Evolutionary conservation across 2,113 vertebrate genomes (phyloP).

Genomic region (Elephas maximus): DNA sequence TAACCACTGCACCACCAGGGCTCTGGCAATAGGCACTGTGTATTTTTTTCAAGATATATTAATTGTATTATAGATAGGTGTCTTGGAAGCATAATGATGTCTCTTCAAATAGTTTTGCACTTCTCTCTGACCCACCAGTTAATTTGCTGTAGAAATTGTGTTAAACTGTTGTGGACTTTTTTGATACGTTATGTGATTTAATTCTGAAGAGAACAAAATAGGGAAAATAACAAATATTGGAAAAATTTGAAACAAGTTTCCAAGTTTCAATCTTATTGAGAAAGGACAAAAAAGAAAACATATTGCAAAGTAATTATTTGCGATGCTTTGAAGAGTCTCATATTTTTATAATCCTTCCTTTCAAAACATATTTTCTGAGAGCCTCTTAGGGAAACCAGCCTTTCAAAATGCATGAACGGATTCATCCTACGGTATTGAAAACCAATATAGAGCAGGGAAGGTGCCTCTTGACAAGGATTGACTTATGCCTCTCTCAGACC

Average conservation of each 20-base stretch:
- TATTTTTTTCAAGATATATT: conserved; percentile 13
- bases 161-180: conserved; percentile 73
- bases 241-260: conserved; percentile 8
- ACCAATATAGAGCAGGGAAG: neutral
- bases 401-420: neutral
- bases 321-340: conserved; percentile 4
- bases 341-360: conserved; percentile 37
- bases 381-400: neutral
- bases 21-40: neutral
- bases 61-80: conserved; percentile 57
- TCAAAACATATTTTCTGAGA: neutral
- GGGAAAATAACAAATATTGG: neutral
- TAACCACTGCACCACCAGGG: too few relatives aligned
- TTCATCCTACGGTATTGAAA: neutral
- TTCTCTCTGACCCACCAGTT: conserved; percentile 50
- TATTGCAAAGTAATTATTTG: neutral
- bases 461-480: neutral
- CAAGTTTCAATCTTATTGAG: neutral
- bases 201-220: conserved; percentile 38
- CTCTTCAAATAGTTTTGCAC: conserved; percentile 67
- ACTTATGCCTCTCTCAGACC: neutral
- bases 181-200: conserved; percentile 56
- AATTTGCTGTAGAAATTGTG: conserved; percentile 69
- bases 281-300: neutral
- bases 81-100: conserved; percentile 43